These are phyloP conservation scores for Styela plicata DNA, from an alignment of 23 tunicate species.

Conservation along the genomic window DNA sequence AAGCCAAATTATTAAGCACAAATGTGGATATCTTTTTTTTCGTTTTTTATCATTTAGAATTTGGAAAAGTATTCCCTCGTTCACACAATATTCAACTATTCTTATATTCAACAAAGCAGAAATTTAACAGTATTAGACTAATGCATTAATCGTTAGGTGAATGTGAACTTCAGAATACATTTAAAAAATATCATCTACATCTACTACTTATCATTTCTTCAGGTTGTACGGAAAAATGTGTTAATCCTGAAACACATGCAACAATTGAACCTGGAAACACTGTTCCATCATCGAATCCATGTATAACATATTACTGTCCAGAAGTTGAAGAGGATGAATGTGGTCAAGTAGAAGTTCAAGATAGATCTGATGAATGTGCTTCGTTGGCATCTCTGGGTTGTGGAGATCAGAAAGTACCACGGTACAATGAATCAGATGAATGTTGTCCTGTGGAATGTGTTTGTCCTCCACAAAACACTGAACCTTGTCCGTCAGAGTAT, in stretches of 20 bases:
- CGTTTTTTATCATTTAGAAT: no score
- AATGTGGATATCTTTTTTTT: no score
- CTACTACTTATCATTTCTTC: conserved; percentile 11
- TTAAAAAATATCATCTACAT: no score
- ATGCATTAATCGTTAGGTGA: no score
- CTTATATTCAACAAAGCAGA: no score
- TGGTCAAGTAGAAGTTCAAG: background rate
- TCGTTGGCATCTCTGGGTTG: conserved; percentile 13
- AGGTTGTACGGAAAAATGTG: conserved; percentile 34
- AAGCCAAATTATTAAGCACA: no score
- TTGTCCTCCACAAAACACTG: conserved; percentile 11
- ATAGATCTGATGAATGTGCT: background rate
- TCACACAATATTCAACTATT: no score
- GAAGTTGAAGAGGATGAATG: background rate
- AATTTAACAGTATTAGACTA: no score
- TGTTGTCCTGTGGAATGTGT: conserved; percentile 44
- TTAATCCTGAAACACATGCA: conserved; percentile 23
- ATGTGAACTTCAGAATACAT: no score
- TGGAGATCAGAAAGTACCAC: conserved; percentile 14
- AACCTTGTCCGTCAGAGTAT: conserved; percentile 10
- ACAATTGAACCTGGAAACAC: conserved; percentile 19
- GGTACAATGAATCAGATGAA: conserved; percentile 10
- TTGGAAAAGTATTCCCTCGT: no score
- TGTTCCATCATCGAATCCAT: conserved; percentile 30
- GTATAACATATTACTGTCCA: conserved; percentile 9